phyloP scores from a whole-genome alignment of 92 coral and sea anemone genomes.

The Phenganax stokvisi region DNA sequence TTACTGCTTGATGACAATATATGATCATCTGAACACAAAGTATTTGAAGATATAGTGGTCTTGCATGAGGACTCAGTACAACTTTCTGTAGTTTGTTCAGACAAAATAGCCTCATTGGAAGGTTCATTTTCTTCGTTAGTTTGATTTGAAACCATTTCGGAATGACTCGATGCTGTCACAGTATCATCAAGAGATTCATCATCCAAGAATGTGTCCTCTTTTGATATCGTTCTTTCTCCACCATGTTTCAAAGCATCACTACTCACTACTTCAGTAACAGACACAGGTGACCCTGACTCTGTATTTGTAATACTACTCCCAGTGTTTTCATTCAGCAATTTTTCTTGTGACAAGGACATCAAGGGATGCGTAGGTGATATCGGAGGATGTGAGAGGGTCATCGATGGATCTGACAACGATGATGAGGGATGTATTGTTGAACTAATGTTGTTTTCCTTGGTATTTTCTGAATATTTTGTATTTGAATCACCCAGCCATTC shows the following conservation, averaged over 20 bases:
- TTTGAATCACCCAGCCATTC: constrained; percentile 26
- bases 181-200: background rate
- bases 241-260: background rate
- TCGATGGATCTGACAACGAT: background rate
- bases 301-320: background rate
- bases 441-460: background rate
- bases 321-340: background rate
- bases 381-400: background rate
- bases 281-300: background rate
- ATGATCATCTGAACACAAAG: background rate
- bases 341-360: background rate
- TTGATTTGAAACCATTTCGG: background rate
- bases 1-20: constrained; percentile 26
- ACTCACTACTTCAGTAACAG: background rate
- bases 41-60: background rate
- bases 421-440: constrained; percentile 7
- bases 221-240: background rate
- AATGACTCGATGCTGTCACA: background rate
- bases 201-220: background rate
- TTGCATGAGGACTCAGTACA: too few relatives aligned
- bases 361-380: background rate
- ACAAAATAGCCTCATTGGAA: background rate
- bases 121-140: background rate
- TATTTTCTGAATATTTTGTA: background rate
- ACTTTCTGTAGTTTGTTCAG: too few relatives aligned